Conservation (phyloP, 2,797 vertebrate species). For the Enteromius fasciolatus region DNA sequence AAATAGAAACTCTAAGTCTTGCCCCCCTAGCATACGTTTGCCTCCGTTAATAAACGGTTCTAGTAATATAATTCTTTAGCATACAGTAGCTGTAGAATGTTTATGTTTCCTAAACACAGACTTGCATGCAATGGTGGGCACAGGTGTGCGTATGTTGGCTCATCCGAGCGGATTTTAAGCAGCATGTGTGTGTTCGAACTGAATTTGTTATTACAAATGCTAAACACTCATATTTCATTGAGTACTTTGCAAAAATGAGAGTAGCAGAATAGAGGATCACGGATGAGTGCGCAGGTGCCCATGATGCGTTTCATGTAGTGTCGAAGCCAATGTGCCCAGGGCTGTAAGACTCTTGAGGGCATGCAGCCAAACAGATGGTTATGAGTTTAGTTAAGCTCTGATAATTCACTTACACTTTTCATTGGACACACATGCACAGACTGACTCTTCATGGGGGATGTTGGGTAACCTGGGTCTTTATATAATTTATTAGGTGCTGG, state of each 20-base stretch:
- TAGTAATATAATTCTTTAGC: not conserved
- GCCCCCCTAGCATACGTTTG: not conserved
- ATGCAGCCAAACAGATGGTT: slow-evolving; percentile 63
- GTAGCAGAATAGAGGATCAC: slow-evolving; percentile 19
- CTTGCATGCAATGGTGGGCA: not conserved
- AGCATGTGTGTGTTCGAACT: not conserved
- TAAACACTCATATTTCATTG: slow-evolving; percentile 6
- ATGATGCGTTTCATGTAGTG: slow-evolving; percentile 35
- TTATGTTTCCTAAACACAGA: not conserved
- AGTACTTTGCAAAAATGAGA: not conserved
- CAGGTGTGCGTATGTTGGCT: not conserved
- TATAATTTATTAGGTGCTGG: not conserved
- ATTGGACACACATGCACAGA: slow-evolving; percentile 51
- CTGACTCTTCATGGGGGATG: slow-evolving; percentile 31
- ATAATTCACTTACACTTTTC: slow-evolving; percentile 59
- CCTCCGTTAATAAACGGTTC: not conserved
- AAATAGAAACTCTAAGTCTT: too few species aligned
- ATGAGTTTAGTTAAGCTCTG: slow-evolving; percentile 65
- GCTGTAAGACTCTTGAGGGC: slow-evolving; percentile 53
- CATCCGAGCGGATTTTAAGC: not conserved
- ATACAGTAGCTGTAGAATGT: not conserved
- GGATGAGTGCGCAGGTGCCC: slow-evolving; percentile 48
- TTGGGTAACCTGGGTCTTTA: slow-evolving; percentile 42
- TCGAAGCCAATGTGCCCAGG: slow-evolving; percentile 47
- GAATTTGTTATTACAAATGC: slow-evolving; percentile 12